A percentile compares a stretch with the other conserved stretches of the same genome.
Evolutionary conservation across 1,140 invertebrate species (phyloP).

Genomic region (Druon quercuslanigerum): DNA sequence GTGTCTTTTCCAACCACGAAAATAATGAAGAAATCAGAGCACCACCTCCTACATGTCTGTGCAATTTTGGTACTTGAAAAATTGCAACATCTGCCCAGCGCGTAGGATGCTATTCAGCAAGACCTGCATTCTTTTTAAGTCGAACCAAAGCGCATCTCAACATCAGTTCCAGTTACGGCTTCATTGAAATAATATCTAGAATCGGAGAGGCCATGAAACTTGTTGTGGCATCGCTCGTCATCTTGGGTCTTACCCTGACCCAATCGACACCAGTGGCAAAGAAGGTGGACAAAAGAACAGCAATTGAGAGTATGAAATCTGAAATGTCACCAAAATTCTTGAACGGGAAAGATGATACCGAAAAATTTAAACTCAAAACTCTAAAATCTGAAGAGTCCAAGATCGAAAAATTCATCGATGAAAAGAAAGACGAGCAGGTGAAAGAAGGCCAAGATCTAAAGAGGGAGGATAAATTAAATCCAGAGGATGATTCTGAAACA

Average conservation of each 20-base stretch:
- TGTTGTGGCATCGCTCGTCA: neutral
- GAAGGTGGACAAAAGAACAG: constrained; percentile 6
- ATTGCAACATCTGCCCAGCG: neutral
- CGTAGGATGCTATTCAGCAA: neutral
- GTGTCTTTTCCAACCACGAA: neutral
- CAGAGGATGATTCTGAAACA: neutral
- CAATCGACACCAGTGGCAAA: constrained; percentile 15
- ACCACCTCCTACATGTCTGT: neutral
- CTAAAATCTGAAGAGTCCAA: neutral
- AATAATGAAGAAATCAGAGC: constrained; percentile 16
- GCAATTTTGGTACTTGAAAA: neutral
- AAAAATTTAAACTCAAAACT: neutral
- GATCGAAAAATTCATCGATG: neutral
- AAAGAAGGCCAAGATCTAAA: neutral
- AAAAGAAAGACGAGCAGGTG: neutral
- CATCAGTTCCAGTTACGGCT: constrained; percentile 13
- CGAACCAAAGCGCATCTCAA: neutral
- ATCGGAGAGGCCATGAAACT: constrained; percentile 12
- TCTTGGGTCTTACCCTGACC: neutral
- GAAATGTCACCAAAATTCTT: neutral
- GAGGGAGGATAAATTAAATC: neutral
- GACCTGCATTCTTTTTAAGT: constrained; percentile 6
- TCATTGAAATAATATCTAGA: neutral
- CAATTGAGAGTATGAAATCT: neutral
- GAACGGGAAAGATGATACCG: neutral